Conservation (phyloP, 1,140 invertebrate species). For the Zaprionus ornatus region DNA sequence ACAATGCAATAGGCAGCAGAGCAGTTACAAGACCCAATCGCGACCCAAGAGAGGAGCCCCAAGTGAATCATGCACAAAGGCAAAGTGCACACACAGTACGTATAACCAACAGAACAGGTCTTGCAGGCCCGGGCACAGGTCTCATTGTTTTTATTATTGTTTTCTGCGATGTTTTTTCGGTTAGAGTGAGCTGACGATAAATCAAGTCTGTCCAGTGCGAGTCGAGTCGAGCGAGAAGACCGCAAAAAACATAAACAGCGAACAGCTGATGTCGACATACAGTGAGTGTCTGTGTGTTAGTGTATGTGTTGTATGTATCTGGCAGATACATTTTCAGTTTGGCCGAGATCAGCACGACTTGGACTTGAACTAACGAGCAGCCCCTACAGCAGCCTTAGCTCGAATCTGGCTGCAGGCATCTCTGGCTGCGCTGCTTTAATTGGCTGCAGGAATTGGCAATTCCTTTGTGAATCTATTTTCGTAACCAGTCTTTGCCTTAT, state of each 20-base stretch:
- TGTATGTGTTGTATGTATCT: constrained; percentile 41
- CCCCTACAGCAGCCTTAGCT: too few relatives aligned
- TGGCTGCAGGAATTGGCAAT: constrained; percentile 38
- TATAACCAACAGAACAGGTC: constrained; percentile 36
- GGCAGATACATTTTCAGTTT: constrained; percentile 50
- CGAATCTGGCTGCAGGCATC: constrained; percentile 38
- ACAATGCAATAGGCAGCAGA: constrained; percentile 11
- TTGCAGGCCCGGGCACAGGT: constrained; percentile 19
- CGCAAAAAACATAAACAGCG: constrained; percentile 66
- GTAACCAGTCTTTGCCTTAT: constrained; percentile 52
- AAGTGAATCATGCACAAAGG: constrained; percentile 37
- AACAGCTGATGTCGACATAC: constrained; percentile 64
- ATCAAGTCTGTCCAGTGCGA: constrained; percentile 66
- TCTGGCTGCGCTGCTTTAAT: constrained; percentile 33
- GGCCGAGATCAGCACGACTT: constrained; percentile 40
- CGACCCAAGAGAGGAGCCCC: constrained; percentile 5
- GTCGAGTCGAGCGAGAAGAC: constrained; percentile 29
- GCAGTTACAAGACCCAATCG: constrained; percentile 18
- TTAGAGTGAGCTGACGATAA: constrained; percentile 52
- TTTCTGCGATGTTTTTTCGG: constrained; percentile 1
- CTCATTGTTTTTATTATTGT: constrained; percentile 26
- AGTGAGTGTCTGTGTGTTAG: neutral
- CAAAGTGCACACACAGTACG: constrained; percentile 34
- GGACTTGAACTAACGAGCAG: constrained; percentile 62
- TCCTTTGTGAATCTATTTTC: constrained; percentile 56